Conservation (phyloP, 2,113 vertebrate species). For the Pandion haliaetus region DNA sequence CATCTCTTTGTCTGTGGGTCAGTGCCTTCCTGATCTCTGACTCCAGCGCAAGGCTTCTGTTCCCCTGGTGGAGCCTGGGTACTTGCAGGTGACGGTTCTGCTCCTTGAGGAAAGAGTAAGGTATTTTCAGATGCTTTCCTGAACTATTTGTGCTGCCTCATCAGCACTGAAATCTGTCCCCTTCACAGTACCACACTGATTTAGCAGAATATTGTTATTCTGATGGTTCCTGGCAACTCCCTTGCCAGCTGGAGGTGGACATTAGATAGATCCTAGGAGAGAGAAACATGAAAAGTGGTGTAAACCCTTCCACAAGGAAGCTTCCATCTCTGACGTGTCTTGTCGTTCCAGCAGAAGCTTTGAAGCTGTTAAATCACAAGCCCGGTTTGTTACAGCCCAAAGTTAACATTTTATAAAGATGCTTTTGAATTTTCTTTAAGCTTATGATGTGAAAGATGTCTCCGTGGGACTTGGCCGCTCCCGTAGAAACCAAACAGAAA, state of each 20-base stretch:
- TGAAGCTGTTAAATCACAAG: not conserved
- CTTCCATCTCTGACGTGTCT: not conserved
- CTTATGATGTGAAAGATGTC: not conserved
- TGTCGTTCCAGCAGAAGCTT: not conserved
- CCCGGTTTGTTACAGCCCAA: constrained; percentile 15
- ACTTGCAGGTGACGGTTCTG: not conserved
- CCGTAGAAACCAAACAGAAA: not conserved
- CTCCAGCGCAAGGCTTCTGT: not conserved
- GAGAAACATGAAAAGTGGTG: not conserved
- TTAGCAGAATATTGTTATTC: not conserved
- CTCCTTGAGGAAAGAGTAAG: not conserved
- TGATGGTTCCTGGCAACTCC: not conserved
- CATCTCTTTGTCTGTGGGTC: not conserved
- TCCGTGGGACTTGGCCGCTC: fast-evolving
- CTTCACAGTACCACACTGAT: fast-evolving
- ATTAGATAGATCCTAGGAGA: fast-evolving
- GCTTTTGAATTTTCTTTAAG: not conserved
- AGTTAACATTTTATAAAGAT: not conserved
- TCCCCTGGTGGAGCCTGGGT: not conserved
- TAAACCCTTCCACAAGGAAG: not conserved
- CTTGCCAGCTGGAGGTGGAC: not conserved
- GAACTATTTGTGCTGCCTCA: not conserved
- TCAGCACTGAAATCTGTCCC: not conserved
- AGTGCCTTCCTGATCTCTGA: not conserved
- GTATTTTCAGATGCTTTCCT: not conserved